Evolutionary conservation across 2,797 vertebrate genomes (phyloP), one percentile per base, ranked within the genome.

Genomic region (Trachops cirrhosus): DNA sequence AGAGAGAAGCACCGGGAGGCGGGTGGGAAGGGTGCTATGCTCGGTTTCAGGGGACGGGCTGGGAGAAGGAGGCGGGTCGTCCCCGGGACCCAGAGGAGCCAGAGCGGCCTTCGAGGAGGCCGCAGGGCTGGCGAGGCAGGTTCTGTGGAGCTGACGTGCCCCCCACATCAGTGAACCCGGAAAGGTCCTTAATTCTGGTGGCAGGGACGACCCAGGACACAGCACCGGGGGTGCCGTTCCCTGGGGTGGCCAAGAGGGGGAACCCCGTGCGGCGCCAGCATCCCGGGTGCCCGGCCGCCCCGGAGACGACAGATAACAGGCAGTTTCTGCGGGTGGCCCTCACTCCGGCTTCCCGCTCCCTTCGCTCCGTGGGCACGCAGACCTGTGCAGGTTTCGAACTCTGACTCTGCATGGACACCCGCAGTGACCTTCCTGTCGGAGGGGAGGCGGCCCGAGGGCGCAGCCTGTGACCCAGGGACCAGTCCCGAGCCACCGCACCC

Each of bases 141-240:
- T 82, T 78, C 83, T 52, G 59, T 84, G 57, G 29, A 41, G 89
- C 70, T 83, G 82, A 88, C 46, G 34, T 54, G 89, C 59, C 73
- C 73, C 82, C 22, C 6, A 14, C 12, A 3, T 83, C 93, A 83
- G 94, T 96, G 91, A 96, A 90, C 87, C 70, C 68, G 37, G 26
- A 41, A 70, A 54, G 89, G 91, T 94, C 85, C 87, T 96, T 94
- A 97, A 94, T 83, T 96, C 59, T 68, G 80, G 64, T 71, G 74
- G 57, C 59, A 50, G 85, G 10, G 48, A 80, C 73, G 94, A 94
- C 96, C 96, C 75, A 84, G 91, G 86, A 41, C 68, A 29, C 37
- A 67, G n/a, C 67, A 14, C 54, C 46, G 59, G 34, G 52, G 83
- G 52, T 73, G 52, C 84, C 2, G 9, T 64, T 74, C 68, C 16